Evolutionary conservation across 2,797 vertebrate species (phyloP), one percentile per base, ranked within the genome.

Genomic region (Basileuterus tristriatus): DNA sequence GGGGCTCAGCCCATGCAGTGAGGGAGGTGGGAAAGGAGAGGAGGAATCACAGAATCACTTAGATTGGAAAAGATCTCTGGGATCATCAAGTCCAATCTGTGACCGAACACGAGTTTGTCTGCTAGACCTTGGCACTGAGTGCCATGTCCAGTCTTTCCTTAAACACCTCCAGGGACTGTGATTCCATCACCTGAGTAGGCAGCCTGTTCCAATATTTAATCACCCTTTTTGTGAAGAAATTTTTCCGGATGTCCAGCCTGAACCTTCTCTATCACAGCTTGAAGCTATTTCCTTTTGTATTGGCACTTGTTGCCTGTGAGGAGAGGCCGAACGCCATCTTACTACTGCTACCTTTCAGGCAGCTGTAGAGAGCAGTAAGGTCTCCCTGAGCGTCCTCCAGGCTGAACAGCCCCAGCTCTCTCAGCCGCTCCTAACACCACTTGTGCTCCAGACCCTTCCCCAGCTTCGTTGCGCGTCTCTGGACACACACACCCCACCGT

Each of bases 1-100:
- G 18, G 13, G 11, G 16, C 36, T 63, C 9, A 9, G 23, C 37
- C 32, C 20, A n/a, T 1, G 0, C 1, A 7, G 36, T 6, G 14
- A 44, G 15, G 18, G 17, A 43, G 15, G 18, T 6, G 4, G 47
- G 53, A 39, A 22, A 47, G 21, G 21, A 39, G 17, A 21, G 26
- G 36, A 69, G n/a, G 16, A 69, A 43, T 56, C 43, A 37, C 12
- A 19, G n/a, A 62, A 41, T 49, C 4, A 12, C 2, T 12, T 50
- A 18, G 16, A 8, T 39, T 49, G 41, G 36, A n/a, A 62, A 43
- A 55, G 13, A 9, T 41, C 15, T 62, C 36, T 75, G 22, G 55
- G 36, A 32, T 30, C 26, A 47, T 27, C 0, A 2, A 29, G 18
- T 47, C 22, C 26, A 34, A 4, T 30, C 41, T 23, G 26, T 34